Evolutionary conservation across 2,797 vertebrate genomes (phyloP).

Genomic region (Anabas testudineus): DNA sequence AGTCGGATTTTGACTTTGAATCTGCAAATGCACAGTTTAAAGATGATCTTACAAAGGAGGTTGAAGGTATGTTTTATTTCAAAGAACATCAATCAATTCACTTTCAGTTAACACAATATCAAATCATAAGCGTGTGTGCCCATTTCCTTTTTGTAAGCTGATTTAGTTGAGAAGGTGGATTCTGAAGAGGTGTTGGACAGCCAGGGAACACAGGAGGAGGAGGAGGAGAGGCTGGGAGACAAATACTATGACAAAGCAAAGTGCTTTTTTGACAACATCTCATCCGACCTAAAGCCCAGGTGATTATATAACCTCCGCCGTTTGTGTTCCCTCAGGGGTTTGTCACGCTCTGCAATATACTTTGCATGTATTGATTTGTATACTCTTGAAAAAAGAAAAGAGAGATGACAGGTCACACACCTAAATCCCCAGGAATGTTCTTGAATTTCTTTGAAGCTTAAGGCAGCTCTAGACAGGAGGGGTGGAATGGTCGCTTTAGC

Average conservation of each 20-base stretch:
- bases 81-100: rapidly evolving
- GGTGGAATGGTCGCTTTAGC: too few species aligned
- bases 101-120: neutral
- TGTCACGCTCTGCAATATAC: neutral
- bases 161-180: slow-evolving; percentile 85
- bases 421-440: too few species aligned
- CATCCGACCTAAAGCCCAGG: slow-evolving; percentile 95
- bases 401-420: too few species aligned
- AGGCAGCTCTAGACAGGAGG: too few species aligned
- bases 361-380: neutral
- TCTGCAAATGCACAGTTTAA: slow-evolving; percentile 97
- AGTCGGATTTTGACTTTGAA: slow-evolving; percentile 99
- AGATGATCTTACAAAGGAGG: slow-evolving; percentile 93
- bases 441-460: too few species aligned
- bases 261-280: slow-evolving; percentile 98
- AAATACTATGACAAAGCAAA: slow-evolving; percentile 97
- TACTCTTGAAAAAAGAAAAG: too few species aligned
- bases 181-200: slow-evolving; percentile 82
- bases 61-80: slow-evolving; percentile 87
- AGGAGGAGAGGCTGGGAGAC: slow-evolving; percentile 88
- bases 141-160: neutral
- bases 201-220: slow-evolving; percentile 81
- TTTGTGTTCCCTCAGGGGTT: neutral
- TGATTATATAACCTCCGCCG: slow-evolving; percentile 46
- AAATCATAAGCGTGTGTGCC: rapidly evolving